Percentiles rank a stretch among this genome's conserved stretches.
Evolutionary conservation across 1,140 invertebrate species (phyloP).

Genomic region (Saccostrea echinata): DNA sequence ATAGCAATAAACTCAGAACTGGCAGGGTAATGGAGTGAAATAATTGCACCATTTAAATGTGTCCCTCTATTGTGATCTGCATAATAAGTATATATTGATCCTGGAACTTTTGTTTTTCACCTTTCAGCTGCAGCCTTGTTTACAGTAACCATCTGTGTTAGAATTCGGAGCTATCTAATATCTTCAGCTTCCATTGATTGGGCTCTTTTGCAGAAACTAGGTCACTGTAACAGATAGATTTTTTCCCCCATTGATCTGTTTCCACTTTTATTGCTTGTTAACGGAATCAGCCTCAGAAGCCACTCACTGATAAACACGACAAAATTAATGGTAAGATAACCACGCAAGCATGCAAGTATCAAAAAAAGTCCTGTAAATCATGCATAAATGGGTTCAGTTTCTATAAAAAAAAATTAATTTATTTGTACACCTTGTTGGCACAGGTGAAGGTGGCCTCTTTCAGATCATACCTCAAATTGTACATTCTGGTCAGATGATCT

Average conservation of each 20-base stretch:
- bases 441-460: no score
- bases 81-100: neutral
- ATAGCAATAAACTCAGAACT: neutral
- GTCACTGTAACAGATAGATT: neutral
- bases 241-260: conserved; percentile 3
- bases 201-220: neutral
- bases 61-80: neutral
- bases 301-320: neutral
- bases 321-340: neutral
- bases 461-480: no score
- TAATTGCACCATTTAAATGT: conserved; percentile 29
- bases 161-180: neutral
- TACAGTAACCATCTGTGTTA: neutral
- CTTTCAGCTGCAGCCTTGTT: neutral
- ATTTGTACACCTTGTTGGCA: no score
- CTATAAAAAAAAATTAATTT: no score
- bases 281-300: neutral
- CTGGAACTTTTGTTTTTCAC: neutral
- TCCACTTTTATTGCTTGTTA: conserved; percentile 5
- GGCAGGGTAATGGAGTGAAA: neutral
- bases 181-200: neutral
- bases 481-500: no score
- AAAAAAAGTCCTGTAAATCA: no score
- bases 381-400: no score
- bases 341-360: no score